phyloP scores from a whole-genome alignment of 2,797 vertebrate species.

The Acrossocheilus fasciatus region DNA sequence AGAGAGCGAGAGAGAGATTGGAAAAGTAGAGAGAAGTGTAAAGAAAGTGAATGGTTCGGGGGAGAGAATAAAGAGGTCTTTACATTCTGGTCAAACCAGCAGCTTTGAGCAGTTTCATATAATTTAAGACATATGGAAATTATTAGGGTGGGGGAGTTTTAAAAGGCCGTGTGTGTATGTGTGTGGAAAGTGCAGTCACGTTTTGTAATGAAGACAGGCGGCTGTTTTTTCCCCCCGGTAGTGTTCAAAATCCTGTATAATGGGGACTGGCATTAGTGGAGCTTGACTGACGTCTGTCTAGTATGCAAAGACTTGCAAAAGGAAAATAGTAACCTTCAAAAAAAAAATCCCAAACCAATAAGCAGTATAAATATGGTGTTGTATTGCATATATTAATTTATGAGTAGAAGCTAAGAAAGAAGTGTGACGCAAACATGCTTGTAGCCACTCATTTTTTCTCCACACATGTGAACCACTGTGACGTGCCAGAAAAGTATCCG shows the following conservation, averaged over 20 bases:
- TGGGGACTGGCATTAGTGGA: constrained; percentile 58
- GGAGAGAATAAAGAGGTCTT: constrained; percentile 66
- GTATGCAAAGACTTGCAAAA: constrained; percentile 33
- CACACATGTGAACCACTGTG: not conserved
- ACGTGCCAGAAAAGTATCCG: not conserved
- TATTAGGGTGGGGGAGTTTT: constrained; percentile 71
- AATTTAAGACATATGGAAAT: constrained; percentile 84
- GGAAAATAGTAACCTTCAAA: constrained; percentile 43
- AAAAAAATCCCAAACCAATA: constrained; percentile 43
- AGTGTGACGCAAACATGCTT: not conserved
- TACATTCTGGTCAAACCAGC: constrained; percentile 76
- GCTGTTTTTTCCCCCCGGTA: constrained; percentile 59
- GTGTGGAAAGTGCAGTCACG: constrained; percentile 70
- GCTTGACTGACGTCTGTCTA: constrained; percentile 69
- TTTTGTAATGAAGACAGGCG: constrained; percentile 76
- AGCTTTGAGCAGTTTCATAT: constrained; percentile 82
- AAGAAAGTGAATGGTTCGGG: constrained; percentile 76
- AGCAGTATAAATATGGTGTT: constrained; percentile 42
- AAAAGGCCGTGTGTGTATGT: constrained; percentile 58
- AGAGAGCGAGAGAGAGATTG: constrained; percentile 48
- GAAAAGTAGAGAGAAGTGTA: constrained; percentile 59
- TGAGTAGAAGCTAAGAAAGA: constrained; percentile 31
- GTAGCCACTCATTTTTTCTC: not conserved
- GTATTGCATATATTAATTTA: constrained; percentile 32
- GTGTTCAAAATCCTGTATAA: constrained; percentile 69